Base-by-base conservation (phyloP, 1,140 invertebrate genomes). In the Hyphantria cunea region DNA sequence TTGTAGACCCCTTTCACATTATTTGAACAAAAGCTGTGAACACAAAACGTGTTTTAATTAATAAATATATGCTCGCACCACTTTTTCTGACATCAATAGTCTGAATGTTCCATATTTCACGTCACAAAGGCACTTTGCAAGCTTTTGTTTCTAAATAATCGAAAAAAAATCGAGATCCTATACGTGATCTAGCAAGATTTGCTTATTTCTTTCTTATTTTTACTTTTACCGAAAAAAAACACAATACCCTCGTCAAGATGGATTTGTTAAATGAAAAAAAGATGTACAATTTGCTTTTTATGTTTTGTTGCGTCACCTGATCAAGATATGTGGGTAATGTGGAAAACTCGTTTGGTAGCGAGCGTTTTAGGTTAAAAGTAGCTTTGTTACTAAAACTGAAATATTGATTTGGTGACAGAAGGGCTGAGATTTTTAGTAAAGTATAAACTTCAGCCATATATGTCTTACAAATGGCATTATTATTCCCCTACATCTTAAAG, bases 231-330 rank as follows among this genome's bases (percentile, higher is more conserved):
- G 63, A 70, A 75, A 79, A n/a, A n/a, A 76, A 78, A 76, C 72
- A 72, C 58, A 49, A 61, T 56, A 80, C 77, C 77, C 77, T 80
- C 77, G 77, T 80, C 74, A 80, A 68, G 72, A 72, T 59, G 77
- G 77, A 80, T 80, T 80, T 80, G 77, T 75, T 77, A 80, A 79
- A 74, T 79, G 70, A 74, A 79, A 79, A 72, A 80, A 75, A 77
- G 72, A 72, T 75, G 72, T 80, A 75, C 74, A 76, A 80, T 77
- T 80, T 70, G 70, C 73, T 76, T 80, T 77, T 75, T 76, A 77
- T 75, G 67, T 73, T 79, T 74, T 75, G 74, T 77, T 72, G 62
- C 69, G 76, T 74, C 68, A 74, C 74, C 66, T 76, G 76, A 79
- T 79, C 76, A 74, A 74, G 74, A 76, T 79, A 76, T 39, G 56